Conservation (phyloP, 2,888 invertebrate genomes). For the Polia nebulosa region DNA sequence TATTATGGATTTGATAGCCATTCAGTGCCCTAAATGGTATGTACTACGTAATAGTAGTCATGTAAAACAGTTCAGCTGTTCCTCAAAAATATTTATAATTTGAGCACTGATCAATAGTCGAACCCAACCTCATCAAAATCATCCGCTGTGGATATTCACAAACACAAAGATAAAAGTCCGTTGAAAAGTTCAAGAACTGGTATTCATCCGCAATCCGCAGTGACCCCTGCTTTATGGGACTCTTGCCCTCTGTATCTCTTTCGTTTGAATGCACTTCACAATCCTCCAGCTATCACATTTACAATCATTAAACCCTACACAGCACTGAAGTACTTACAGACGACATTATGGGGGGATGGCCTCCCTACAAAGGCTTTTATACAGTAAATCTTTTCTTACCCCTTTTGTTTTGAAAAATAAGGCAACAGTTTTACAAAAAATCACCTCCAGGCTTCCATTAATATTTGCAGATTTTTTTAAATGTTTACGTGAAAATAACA, state of each 20-base stretch:
- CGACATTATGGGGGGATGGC: slow-evolving; percentile 2
- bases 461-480: background rate
- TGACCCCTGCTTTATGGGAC: slow-evolving; percentile 61
- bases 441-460: background rate
- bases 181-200: slow-evolving; percentile 50
- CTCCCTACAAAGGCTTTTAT: slow-evolving; percentile 22
- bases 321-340: slow-evolving; percentile 22
- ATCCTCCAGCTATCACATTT: slow-evolving; percentile 65
- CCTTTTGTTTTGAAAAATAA: background rate
- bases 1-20: background rate
- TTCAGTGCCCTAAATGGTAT: background rate
- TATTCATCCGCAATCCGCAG: slow-evolving; percentile 47
- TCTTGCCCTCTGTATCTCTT: slow-evolving; percentile 69
- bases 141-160: slow-evolving; percentile 28
- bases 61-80: background rate
- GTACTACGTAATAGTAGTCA: background rate
- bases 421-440: too few species aligned
- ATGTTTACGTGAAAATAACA: too few species aligned
- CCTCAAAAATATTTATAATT: background rate
- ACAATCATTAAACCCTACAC: slow-evolving; percentile 66
- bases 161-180: slow-evolving; percentile 43
- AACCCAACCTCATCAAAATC: background rate
- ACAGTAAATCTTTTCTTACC: slow-evolving; percentile 2
- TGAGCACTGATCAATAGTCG: background rate
- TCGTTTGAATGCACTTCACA: slow-evolving; percentile 71